Conservation (phyloP, 2,113 vertebrate species). For the Aepyceros melampus region DNA sequence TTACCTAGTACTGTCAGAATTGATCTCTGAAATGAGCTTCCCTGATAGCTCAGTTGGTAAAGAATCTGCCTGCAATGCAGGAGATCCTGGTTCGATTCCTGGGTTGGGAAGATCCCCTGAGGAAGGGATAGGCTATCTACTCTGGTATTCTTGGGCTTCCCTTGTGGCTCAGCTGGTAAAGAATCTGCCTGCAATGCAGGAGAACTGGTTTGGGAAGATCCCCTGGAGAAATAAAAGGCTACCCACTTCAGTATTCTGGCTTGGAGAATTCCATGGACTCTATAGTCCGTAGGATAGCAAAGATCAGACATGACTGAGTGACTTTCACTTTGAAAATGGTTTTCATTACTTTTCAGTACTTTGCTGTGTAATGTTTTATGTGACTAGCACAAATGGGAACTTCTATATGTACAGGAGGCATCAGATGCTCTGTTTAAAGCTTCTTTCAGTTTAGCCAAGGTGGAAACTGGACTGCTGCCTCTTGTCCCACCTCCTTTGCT, state of each 20-base stretch:
- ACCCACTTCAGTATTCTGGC: background rate
- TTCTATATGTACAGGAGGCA: background rate
- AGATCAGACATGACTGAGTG: background rate
- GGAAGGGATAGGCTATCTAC: background rate
- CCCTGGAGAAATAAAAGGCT: background rate
- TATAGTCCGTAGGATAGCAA: background rate
- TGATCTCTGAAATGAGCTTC: background rate
- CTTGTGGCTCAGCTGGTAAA: background rate
- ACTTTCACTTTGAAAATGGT: background rate
- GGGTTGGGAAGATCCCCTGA: background rate
- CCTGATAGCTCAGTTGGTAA: background rate
- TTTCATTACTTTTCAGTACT: background rate
- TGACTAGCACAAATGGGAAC: accelerated
- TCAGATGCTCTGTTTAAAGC: background rate
- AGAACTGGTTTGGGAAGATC: background rate
- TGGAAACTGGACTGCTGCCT: background rate
- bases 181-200: background rate
- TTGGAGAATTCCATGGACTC: background rate
- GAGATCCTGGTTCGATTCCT: background rate
- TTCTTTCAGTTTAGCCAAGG: background rate
- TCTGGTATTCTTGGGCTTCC: background rate
- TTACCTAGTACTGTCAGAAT: accelerated
- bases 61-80: background rate
- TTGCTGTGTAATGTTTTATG: too few relatives aligned
- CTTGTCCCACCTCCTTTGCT: too few relatives aligned